A percentile compares a stretch with the other conserved stretches of the same genome.
Evolutionary conservation across 2,113 vertebrate species (phyloP).

Genomic region (Glaucidium brasilianum): DNA sequence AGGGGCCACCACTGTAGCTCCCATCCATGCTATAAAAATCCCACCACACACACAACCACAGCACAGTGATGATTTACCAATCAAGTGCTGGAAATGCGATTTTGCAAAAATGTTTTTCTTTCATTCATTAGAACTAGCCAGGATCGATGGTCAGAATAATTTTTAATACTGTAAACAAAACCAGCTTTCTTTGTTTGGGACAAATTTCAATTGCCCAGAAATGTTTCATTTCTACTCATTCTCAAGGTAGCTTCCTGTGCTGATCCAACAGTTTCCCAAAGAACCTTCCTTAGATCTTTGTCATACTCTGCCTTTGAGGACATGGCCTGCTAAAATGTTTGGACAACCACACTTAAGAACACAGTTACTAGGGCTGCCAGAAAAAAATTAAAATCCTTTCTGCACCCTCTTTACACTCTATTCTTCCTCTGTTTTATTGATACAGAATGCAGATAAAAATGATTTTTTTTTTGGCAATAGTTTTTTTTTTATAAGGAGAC

Average conservation of each 20-base stretch:
- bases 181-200: not conserved
- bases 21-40: no score
- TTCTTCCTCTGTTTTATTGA: not conserved
- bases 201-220: not conserved
- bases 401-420: not conserved
- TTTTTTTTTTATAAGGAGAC: not conserved
- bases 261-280: not conserved
- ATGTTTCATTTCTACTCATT: not conserved
- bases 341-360: not conserved
- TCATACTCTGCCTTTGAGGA: not conserved
- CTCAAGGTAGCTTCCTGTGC: not conserved
- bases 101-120: not conserved
- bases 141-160: not conserved
- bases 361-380: not conserved
- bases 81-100: fast-evolving
- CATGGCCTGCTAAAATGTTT: not conserved
- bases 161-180: not conserved
- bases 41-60: no score
- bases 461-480: fast-evolving
- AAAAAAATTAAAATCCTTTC: not conserved
- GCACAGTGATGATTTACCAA: not conserved
- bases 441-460: not conserved
- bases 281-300: not conserved
- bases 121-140: not conserved
- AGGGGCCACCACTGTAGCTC: no score